These are phyloP conservation scores for Mionectes olivaceus DNA, from an alignment of 2,797 vertebrate genomes.

Conservation along the genomic window DNA sequence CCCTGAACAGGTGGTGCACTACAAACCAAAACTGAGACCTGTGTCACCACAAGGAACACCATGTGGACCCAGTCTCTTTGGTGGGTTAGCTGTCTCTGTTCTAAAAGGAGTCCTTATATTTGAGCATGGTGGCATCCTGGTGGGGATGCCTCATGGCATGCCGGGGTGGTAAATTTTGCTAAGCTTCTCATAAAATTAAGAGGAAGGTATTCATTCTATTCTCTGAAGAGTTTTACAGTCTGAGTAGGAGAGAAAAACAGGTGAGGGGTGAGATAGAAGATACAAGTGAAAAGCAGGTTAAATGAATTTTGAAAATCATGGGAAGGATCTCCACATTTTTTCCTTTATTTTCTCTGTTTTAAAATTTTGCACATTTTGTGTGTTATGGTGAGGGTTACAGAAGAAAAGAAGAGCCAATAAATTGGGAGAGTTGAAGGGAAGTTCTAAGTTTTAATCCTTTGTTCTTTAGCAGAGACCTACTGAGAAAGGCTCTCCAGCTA, in stretches of 20 bases:
- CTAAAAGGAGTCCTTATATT: background rate
- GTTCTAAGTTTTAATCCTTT: background rate
- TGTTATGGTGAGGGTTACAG: background rate
- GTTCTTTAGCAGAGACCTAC: background rate
- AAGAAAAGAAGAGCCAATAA: background rate
- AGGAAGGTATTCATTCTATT: background rate
- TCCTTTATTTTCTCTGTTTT: background rate
- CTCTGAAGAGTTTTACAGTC: background rate
- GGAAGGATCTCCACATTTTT: background rate
- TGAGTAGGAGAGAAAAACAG: background rate
- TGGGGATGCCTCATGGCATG: background rate
- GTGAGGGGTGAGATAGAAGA: background rate
- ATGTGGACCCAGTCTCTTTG: background rate
- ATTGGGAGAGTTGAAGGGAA: background rate
- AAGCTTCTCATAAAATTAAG: background rate
- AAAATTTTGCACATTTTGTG: background rate
- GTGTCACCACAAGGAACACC: rapidly evolving
- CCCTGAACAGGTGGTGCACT: background rate
- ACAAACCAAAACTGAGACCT: background rate
- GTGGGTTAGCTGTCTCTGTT: background rate
- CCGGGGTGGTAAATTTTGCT: background rate
- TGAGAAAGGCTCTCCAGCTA: background rate
- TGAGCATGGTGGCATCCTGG: background rate
- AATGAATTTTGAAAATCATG: background rate
- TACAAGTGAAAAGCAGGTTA: background rate